Conservation (phyloP, 1,140 invertebrate genomes). For the Panagrolaimus sp. region DNA sequence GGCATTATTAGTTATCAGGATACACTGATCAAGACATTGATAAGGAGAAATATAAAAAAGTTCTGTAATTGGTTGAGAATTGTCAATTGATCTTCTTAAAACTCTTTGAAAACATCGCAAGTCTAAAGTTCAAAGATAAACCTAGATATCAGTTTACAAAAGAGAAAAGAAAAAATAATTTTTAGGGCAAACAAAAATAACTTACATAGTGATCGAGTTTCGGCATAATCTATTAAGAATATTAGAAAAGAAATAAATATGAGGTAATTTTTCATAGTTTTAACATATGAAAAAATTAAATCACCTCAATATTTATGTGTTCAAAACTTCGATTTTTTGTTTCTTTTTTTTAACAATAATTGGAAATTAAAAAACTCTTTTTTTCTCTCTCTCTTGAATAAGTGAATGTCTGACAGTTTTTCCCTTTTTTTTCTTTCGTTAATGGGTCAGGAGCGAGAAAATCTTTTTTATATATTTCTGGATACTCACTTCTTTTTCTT, state of each 20-base stretch:
- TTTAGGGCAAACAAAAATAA: neutral
- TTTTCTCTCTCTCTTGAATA: too few species aligned
- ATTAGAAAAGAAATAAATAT: neutral
- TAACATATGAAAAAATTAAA: too few species aligned
- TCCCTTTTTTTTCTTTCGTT: too few species aligned
- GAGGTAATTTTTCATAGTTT: too few species aligned
- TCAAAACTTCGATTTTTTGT: too few species aligned
- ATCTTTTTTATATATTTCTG: too few species aligned
- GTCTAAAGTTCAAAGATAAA: slow-evolving; percentile 14
- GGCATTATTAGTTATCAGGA: slow-evolving; percentile 25
- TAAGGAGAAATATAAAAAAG: slow-evolving; percentile 32
- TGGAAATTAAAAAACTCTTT: too few species aligned
- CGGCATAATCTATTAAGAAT: neutral
- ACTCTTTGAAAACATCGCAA: slow-evolving; percentile 29
- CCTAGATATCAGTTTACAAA: neutral
- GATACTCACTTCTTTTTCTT: too few species aligned
- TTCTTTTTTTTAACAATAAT: too few species aligned
- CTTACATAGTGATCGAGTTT: slow-evolving; percentile 19
- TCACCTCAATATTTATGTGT: too few species aligned
- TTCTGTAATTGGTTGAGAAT: slow-evolving; percentile 31
- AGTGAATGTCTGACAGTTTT: too few species aligned
- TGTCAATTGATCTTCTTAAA: slow-evolving; percentile 27
- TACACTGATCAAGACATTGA: slow-evolving; percentile 35
- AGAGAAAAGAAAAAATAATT: neutral
- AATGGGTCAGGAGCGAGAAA: too few species aligned